Evolutionary conservation across 2,113 vertebrate genomes (phyloP).

Genomic region (Tretioscincus oriximinensis): DNA sequence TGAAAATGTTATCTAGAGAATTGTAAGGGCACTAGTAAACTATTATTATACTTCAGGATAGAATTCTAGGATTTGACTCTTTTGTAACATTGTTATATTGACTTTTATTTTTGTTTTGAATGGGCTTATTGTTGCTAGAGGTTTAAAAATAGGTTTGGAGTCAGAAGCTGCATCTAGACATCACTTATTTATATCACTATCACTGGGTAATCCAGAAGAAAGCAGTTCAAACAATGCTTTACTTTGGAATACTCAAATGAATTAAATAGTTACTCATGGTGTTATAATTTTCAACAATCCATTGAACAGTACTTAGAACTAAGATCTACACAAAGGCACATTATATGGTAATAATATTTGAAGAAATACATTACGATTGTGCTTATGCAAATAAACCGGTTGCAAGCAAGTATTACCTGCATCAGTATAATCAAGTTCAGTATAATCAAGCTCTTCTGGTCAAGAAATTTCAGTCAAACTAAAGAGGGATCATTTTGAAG

Average conservation of each 20-base stretch:
- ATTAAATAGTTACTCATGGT: too few species aligned
- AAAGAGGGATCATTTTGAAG: neutral
- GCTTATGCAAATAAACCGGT: too few species aligned
- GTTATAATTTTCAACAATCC: too few species aligned
- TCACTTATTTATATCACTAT: too few species aligned
- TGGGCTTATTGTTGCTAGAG: neutral
- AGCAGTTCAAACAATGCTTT: too few species aligned
- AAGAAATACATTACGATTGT: too few species aligned
- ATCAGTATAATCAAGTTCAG: neutral
- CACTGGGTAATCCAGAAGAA: too few species aligned
- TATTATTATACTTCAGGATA: conserved; percentile 15
- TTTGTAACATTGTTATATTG: neutral
- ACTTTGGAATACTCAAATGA: too few species aligned
- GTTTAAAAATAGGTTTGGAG: neutral
- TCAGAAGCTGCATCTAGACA: neutral
- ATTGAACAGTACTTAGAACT: neutral
- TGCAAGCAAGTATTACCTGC: neutral
- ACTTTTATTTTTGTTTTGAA: neutral
- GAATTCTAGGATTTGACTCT: neutral
- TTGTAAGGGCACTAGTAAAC: neutral
- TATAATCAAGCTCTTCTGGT: neutral
- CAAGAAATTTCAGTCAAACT: neutral
- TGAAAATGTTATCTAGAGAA: conserved; percentile 14
- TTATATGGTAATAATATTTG: too few species aligned
- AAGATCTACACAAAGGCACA: too few species aligned